Evolutionary conservation across 2,113 vertebrate species (phyloP), one percentile per base, ranked within the genome.

Genomic region (Todiramphus saurophagus): DNA sequence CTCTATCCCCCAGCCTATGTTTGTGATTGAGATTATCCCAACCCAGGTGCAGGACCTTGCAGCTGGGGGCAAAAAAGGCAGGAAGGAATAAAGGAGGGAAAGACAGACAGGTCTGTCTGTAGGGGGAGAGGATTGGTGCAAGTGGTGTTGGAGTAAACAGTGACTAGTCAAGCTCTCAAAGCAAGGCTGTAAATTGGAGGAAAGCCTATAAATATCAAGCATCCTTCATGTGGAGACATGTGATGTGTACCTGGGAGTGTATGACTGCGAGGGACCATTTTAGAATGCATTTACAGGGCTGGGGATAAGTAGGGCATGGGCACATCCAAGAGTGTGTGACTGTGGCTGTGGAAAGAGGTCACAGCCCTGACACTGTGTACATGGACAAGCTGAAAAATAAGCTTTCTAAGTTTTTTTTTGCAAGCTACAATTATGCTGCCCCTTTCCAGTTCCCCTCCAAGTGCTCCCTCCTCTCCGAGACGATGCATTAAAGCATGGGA

Each of bases 401-500:
- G 9, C 3, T 62, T 43, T 41, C 13, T 3, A 19, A 41, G 12
- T 30, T 21, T 23, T 43, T 23, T 43, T 41, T 16, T 4, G 16
- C 39, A 67, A 48, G 43, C 60, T 83, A 48, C 4, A 3, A 50
- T 87, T 58, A 67, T 15, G 8, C 69, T 90, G 41, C 27, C 30
- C 33, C 33, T 83, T 89, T 50, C 48, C 75, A 72, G 24, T 21
- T 78, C 39, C 62, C 67, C 74, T 94, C 33, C 53, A 56, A 82
- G 62, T 30, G 14, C 35, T n/a, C 37, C 31, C 48, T 78, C 69
- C 58, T 6, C 62, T 72, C 53, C 44, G 21, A 91, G 83, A 56
- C 46, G 56, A 86, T 2, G 48, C 85, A 46, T 59, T 83, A 94
- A 97, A 90, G 88, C 94, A 77, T 85, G 83, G 84, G 83, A 94